phyloP scores from a whole-genome alignment of 1,140 invertebrate species.

The Thaumatotibia leucotreta region DNA sequence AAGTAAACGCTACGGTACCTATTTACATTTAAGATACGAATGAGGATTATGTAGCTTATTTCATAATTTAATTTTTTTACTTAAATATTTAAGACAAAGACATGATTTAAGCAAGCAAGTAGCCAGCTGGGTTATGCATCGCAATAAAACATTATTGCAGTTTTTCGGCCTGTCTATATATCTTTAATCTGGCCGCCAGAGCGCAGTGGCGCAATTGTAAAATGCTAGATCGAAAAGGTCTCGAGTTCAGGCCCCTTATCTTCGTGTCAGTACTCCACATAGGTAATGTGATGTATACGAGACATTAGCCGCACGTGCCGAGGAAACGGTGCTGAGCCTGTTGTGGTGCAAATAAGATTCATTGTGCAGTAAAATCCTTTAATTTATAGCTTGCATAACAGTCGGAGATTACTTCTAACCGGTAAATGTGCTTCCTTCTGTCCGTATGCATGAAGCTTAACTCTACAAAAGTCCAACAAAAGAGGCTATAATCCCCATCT shows the following conservation, averaged over 20 bases:
- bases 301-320: slow-evolving; percentile 3
- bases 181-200: slow-evolving; percentile 29
- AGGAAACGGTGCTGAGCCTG: background rate
- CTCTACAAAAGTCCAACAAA: background rate
- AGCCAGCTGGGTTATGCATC: background rate
- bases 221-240: slow-evolving; percentile 64
- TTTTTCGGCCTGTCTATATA: slow-evolving; percentile 3
- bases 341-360: background rate
- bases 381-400: slow-evolving; percentile 2
- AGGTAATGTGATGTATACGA: slow-evolving; percentile 12
- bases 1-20: no score
- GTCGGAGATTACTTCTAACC: background rate
- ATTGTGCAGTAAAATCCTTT: slow-evolving; percentile 8
- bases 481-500: background rate
- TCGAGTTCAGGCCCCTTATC: slow-evolving; percentile 55
- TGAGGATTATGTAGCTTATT: no score
- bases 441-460: background rate
- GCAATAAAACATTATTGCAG: background rate
- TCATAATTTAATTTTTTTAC: no score
- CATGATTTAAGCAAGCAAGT: background rate
- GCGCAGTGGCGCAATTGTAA: slow-evolving; percentile 61
- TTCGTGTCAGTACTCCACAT: slow-evolving; percentile 33
- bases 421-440: background rate
- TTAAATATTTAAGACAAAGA: no score
- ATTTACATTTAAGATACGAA: no score